Percentiles rank a stretch among this genome's conserved stretches.
phyloP scores from a whole-genome alignment of 1,140 invertebrate species.

The Polypedilum pembai region DNA sequence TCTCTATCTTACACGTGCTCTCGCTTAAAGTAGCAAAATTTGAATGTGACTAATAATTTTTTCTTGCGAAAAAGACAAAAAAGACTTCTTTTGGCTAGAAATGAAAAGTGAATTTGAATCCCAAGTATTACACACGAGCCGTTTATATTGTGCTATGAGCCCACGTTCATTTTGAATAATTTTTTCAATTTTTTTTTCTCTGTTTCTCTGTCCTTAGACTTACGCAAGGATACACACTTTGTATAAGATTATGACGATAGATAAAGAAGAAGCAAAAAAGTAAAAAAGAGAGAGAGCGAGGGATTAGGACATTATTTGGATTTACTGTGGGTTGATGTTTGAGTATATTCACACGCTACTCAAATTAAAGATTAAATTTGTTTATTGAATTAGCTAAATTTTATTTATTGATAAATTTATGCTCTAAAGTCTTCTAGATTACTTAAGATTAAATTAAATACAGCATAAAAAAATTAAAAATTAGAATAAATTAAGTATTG shows the following conservation, averaged over 20 bases:
- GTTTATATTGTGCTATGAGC: background rate
- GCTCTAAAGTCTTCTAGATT: too few relatives aligned
- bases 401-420: too few relatives aligned
- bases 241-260: too few relatives aligned
- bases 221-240: background rate
- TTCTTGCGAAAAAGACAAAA: background rate
- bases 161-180: constrained; percentile 9
- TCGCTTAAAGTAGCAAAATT: background rate
- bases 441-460: too few relatives aligned
- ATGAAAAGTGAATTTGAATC: constrained; percentile 11
- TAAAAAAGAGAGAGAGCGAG: background rate
- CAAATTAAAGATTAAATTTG: too few relatives aligned
- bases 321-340: too few relatives aligned
- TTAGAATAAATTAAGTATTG: too few relatives aligned
- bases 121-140: background rate
- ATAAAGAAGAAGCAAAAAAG: background rate
- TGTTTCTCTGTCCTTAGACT: background rate
- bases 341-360: too few relatives aligned
- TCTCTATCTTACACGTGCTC: background rate
- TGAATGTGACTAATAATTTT: too few relatives aligned
- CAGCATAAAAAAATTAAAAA: too few relatives aligned
- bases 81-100: background rate
- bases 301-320: too few relatives aligned
- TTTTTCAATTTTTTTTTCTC: background rate
- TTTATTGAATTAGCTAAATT: too few relatives aligned